Evolutionary conservation across 2,797 vertebrate genomes (phyloP).

Genomic region (Takifugu rubripes): DNA sequence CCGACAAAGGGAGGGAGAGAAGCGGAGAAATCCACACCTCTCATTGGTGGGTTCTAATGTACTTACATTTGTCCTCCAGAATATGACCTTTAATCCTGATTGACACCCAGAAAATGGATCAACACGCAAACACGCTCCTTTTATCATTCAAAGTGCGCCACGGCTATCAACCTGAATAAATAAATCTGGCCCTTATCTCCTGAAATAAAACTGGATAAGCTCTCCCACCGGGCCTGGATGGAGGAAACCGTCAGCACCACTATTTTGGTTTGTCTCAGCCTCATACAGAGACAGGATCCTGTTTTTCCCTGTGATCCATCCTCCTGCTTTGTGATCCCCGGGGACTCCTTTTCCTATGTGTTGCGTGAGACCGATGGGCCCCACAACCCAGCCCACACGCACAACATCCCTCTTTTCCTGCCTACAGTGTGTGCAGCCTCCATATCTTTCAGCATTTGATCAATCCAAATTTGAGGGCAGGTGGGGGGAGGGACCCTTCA

Average conservation of each 20-base stretch:
- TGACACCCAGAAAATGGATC: constrained; percentile 49
- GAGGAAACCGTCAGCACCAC: constrained; percentile 71
- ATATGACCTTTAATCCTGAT: constrained; percentile 70
- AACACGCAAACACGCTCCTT: constrained; percentile 41
- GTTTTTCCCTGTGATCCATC: constrained; percentile 61
- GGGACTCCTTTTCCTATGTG: constrained; percentile 48
- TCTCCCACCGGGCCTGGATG: constrained; percentile 55
- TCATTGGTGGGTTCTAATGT: constrained; percentile 35
- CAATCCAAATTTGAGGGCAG: constrained; percentile 22
- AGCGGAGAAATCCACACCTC: constrained; percentile 14
- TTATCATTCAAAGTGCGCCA: constrained; percentile 64
- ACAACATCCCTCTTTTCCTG: constrained; percentile 53
- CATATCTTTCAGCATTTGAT: constrained; percentile 49
- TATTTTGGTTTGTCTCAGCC: constrained; percentile 61
- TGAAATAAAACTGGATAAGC: constrained; percentile 60
- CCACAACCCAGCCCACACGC: background rate
- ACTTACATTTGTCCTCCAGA: constrained; percentile 44
- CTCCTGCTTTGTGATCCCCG: constrained; percentile 54
- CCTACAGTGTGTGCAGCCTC: constrained; percentile 31
- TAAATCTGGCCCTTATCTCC: constrained; percentile 64
- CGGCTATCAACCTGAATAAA: constrained; percentile 73
- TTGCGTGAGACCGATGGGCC: constrained; percentile 30
- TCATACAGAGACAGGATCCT: constrained; percentile 62
- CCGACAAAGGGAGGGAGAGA: constrained; percentile 16
- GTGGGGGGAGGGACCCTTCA: constrained; percentile 13